Conservation (phyloP, 2,113 vertebrate genomes). For the Ifrita kowaldi region DNA sequence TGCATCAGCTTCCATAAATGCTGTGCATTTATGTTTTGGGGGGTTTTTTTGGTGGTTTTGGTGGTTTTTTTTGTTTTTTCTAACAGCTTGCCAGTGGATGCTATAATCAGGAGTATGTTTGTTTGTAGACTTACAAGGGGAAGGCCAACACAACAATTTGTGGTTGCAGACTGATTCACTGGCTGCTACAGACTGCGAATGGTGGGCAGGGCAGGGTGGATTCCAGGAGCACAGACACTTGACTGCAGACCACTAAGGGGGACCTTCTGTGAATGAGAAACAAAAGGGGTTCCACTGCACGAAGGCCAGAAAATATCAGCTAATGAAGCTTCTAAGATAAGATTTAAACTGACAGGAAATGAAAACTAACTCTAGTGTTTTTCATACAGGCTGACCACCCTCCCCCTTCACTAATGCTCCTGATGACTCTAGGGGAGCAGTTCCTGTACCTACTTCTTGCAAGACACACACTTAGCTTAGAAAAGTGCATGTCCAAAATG, state of each 20-base stretch:
- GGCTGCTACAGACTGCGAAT: neutral
- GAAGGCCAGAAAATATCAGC: neutral
- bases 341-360: constrained; percentile 44
- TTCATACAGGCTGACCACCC: neutral
- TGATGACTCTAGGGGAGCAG: neutral
- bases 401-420: neutral
- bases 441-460: constrained; percentile 2
- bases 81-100: neutral
- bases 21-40: neutral
- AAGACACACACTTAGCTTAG: neutral
- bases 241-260: neutral
- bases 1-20: constrained; percentile 26
- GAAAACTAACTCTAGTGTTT: constrained; percentile 25
- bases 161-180: constrained; percentile 2
- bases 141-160: neutral
- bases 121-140: constrained; percentile 13
- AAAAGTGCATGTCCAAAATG: neutral
- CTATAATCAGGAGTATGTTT: constrained; percentile 23
- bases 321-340: neutral
- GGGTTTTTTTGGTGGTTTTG: too few relatives aligned
- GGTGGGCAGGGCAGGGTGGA: neutral
- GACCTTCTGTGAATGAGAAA: neutral
- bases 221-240: neutral
- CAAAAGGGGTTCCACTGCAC: neutral
- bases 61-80: neutral